A percentile compares a stretch with the other conserved stretches of the same genome.
phyloP scores from a whole-genome alignment of 2,888 invertebrate genomes.

The Caenorhabditis zanzibari region DNA sequence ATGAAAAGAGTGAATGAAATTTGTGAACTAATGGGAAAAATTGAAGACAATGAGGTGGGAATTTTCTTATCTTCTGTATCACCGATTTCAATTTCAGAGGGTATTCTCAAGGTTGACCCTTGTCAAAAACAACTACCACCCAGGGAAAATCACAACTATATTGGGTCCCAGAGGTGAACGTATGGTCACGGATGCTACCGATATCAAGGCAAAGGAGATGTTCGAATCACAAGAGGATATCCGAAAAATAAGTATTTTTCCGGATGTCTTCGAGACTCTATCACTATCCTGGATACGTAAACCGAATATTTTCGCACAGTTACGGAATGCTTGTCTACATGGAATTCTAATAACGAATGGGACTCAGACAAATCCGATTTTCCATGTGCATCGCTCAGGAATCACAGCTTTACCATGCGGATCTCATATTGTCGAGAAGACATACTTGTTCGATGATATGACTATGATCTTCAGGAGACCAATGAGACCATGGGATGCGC shows the following conservation, averaged over 20 bases:
- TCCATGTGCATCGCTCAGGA: slow-evolving; percentile 29
- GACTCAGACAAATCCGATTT: slow-evolving; percentile 42
- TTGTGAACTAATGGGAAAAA: slow-evolving; percentile 39
- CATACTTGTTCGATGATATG: slow-evolving; percentile 38
- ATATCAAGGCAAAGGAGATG: slow-evolving; percentile 10
- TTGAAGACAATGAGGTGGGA: slow-evolving; percentile 48
- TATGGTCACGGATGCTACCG: slow-evolving; percentile 44
- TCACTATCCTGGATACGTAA: slow-evolving; percentile 10
- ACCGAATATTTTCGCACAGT: slow-evolving; percentile 25
- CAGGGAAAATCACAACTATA: slow-evolving; percentile 32
- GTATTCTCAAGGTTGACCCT: slow-evolving; percentile 18
- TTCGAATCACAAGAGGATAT: neutral
- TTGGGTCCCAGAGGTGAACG: slow-evolving; percentile 63
- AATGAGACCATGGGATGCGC: slow-evolving; percentile 86
- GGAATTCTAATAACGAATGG: slow-evolving; percentile 39
- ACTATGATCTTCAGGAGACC: slow-evolving; percentile 47
- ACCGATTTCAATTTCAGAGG: slow-evolving; percentile 17
- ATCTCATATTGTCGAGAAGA: slow-evolving; percentile 38
- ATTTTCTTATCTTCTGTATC: too few species aligned
- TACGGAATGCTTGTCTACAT: slow-evolving; percentile 19
- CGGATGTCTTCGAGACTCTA: slow-evolving; percentile 13
- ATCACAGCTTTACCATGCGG: slow-evolving; percentile 45
- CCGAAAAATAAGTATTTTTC: neutral
- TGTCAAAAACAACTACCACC: slow-evolving; percentile 19
- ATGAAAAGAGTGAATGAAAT: slow-evolving; percentile 44